Evolutionary conservation across 2,888 invertebrate species (phyloP).

Genomic region (Geophilus truncorum): DNA sequence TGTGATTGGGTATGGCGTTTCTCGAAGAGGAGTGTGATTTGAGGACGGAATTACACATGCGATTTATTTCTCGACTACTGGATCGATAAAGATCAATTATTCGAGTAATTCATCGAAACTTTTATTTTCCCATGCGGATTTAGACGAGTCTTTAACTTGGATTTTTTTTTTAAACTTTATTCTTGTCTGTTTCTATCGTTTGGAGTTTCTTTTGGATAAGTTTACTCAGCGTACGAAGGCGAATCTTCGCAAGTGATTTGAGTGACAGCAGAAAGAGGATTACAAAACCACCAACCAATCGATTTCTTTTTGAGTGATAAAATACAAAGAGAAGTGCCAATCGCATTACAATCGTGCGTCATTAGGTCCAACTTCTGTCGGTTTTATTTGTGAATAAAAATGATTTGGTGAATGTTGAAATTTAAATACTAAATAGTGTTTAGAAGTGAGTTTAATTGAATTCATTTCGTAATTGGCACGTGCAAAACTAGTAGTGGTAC

Average conservation of each 20-base stretch:
- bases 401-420: background rate
- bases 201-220: background rate
- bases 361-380: background rate
- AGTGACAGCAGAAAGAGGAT: slow-evolving; percentile 9
- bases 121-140: background rate
- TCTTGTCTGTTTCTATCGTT: background rate
- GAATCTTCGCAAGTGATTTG: background rate
- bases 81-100: background rate
- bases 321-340: slow-evolving; percentile 14
- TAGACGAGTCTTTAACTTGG: background rate
- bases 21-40: background rate
- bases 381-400: background rate
- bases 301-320: slow-evolving; percentile 15
- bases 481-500: no score
- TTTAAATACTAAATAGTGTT: background rate
- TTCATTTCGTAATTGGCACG: no score
- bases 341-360: slow-evolving; percentile 16
- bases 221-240: background rate
- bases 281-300: slow-evolving; percentile 9
- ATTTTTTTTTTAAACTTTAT: background rate
- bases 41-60: background rate
- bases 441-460: background rate
- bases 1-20: background rate
- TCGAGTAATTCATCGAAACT: background rate
- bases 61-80: background rate